phyloP scores from a whole-genome alignment of 1,140 invertebrate species.

The Hyphantria cunea region DNA sequence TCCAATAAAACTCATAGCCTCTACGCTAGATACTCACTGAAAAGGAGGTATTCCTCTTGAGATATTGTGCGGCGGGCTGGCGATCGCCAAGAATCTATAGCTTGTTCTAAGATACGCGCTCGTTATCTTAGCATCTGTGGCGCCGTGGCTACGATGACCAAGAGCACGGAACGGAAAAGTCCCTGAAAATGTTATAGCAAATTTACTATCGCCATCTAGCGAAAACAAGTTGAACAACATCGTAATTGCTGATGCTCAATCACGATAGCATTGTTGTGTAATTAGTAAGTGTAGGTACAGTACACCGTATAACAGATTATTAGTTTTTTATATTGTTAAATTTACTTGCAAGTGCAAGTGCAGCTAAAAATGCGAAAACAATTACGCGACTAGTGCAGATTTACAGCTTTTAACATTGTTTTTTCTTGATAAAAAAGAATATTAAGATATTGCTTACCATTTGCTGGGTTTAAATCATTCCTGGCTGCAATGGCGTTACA shows the following conservation, averaged over 20 bases:
- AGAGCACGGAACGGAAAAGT: constrained; percentile 85
- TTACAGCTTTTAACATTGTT: too few species aligned
- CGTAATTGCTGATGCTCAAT: too few species aligned
- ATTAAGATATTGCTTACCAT: constrained; percentile 67
- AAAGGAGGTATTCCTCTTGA: constrained; percentile 83
- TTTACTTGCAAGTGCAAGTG: too few species aligned
- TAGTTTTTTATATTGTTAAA: too few species aligned
- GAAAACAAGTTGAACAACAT: too few species aligned
- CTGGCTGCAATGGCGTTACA: constrained; percentile 88
- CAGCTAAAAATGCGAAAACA: too few species aligned
- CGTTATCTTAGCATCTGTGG: constrained; percentile 85
- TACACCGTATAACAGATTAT: too few species aligned
- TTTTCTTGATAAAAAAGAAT: too few species aligned
- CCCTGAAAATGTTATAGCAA: constrained; percentile 39
- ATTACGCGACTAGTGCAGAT: too few species aligned
- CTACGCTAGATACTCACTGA: constrained; percentile 67
- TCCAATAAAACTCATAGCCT: too few species aligned
- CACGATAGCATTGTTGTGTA: too few species aligned
- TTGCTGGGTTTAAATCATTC: constrained; percentile 86
- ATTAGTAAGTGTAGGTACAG: too few species aligned
- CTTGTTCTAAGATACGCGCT: constrained; percentile 53
- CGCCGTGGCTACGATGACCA: constrained; percentile 86
- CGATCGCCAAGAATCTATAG: constrained; percentile 82
- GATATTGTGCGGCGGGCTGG: constrained; percentile 84
- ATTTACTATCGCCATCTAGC: neutral